Percentiles rank a stretch among this genome's conserved stretches.
Conservation (phyloP, 2,888 invertebrate species). For the Nematopogon swammerdamellus region DNA sequence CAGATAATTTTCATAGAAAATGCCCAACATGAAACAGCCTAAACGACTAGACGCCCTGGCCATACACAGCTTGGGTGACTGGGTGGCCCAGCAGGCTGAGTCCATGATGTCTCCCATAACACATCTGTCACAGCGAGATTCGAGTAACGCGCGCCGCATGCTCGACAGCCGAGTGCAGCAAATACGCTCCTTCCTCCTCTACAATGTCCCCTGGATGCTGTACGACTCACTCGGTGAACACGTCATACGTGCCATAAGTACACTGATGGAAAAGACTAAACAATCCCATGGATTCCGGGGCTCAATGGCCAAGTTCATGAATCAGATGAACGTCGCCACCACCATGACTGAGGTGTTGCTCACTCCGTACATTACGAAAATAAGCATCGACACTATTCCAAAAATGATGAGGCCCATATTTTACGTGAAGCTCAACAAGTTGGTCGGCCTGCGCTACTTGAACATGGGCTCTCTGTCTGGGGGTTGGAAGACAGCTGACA, state of each 20-base stretch:
- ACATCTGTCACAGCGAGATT: slow-evolving; percentile 39
- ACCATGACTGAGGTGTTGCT: slow-evolving; percentile 64
- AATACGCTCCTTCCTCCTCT: slow-evolving; percentile 56
- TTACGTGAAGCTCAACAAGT: slow-evolving; percentile 61
- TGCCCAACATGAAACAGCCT: slow-evolving; percentile 58
- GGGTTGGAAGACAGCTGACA: slow-evolving; percentile 69
- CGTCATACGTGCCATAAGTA: slow-evolving; percentile 57
- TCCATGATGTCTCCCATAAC: slow-evolving; percentile 53
- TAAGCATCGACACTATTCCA: slow-evolving; percentile 68
- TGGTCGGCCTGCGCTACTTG: slow-evolving; percentile 61
- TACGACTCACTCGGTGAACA: slow-evolving; percentile 62
- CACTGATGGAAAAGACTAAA: slow-evolving; percentile 64
- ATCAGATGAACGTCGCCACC: slow-evolving; percentile 68
- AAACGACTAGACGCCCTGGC: slow-evolving; percentile 57
- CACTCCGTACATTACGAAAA: slow-evolving; percentile 57
- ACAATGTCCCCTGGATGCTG: slow-evolving; percentile 68
- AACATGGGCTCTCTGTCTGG: slow-evolving; percentile 71
- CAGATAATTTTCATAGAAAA: slow-evolving; percentile 15
- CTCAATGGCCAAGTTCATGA: slow-evolving; percentile 63
- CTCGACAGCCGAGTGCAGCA: slow-evolving; percentile 46
- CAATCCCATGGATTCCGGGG: slow-evolving; percentile 57
- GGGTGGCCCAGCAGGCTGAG: slow-evolving; percentile 61
- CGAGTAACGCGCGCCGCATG: slow-evolving; percentile 31
- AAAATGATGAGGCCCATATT: slow-evolving; percentile 70
- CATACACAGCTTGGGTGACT: slow-evolving; percentile 57